Conservation (phyloP, 1,140 invertebrate species). For the Drosophila virilis region DNA sequence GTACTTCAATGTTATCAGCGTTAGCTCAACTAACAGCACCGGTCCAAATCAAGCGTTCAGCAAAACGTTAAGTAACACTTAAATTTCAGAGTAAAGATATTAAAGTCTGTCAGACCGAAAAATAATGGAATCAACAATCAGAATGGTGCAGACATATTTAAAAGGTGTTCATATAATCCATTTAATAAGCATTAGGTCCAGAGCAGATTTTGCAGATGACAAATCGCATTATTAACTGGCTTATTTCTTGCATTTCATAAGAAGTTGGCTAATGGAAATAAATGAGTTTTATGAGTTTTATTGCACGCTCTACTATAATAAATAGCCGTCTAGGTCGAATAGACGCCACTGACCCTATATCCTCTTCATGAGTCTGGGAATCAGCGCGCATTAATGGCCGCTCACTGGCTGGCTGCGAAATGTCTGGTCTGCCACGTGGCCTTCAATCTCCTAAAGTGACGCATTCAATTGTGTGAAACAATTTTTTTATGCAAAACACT, state of each 20-base stretch:
- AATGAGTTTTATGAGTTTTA: constrained; percentile 60
- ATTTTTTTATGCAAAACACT: constrained; percentile 37
- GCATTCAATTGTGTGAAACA: constrained; percentile 63
- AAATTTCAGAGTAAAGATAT: no score
- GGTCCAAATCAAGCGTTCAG: no score
- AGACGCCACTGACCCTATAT: constrained; percentile 16
- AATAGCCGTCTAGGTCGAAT: constrained; percentile 50
- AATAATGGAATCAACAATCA: background rate
- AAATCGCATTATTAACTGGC: constrained; percentile 74
- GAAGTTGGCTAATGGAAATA: constrained; percentile 71
- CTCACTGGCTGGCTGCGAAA: constrained; percentile 31
- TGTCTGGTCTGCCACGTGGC: constrained; percentile 31
- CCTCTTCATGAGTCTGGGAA: background rate
- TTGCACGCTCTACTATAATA: constrained; percentile 50
- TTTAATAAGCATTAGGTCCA: constrained; percentile 37
- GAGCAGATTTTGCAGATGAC: constrained; percentile 50
- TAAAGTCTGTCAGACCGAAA: no score
- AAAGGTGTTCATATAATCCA: background rate
- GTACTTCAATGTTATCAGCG: no score
- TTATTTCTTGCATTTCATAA: constrained; percentile 58
- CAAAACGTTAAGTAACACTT: background rate
- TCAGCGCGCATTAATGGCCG: constrained; percentile 22
- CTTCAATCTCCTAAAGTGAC: constrained; percentile 67
- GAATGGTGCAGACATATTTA: background rate
- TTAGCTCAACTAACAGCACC: no score